Base-by-base conservation (phyloP, 2,113 vertebrate species). In the Melanostigma gelatinosum region DNA sequence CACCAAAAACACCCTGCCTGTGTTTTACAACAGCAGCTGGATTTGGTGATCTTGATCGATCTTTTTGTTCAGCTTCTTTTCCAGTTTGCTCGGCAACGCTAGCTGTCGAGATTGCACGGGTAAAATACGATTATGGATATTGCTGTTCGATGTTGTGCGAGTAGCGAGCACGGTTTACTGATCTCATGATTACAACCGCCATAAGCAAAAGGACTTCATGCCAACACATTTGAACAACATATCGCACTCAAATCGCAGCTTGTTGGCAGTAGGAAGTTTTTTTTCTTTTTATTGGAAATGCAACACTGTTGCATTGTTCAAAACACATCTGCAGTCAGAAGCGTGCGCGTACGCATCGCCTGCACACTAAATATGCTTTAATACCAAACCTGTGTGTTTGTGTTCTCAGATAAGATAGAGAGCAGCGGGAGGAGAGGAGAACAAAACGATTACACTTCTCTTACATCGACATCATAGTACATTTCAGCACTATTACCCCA, bases 351-450 rank as follows among this genome's bases (percentile, higher is more conserved):
- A 57, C 18, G 18, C 18, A 54, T 15, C 29, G 8, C 15, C 44
- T 57, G 42, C 50, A 38, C 27, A 8, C 55, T 44, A 24, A n/a
- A 5, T 73, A 71, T 32, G 34, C 27, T n/a, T n/a, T 40, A 44
- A 77, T 61, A 52, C 12, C 50, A 60, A 57, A 72, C 38, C 44
- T 64, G 62, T 42, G 36, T 62, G 34, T 42, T 13, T 22, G 46
- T 68, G 55, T 66, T 77, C 38, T 34, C 9, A 66, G 78, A 86
- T 85, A 62, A 82, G 80, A 75, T 29, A 24, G 4, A 16, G 34
- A 81, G 34, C 27, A 69, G 40, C 38, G 55, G 44, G 57, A 20
- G 64, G 34, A 38, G 62, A 81, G 10, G 20, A 48, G 52, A 74
- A 38, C 50, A 54, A 66, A 75, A 12, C 36, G 22, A 66, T 74